Conservation (phyloP, 2,797 vertebrate genomes). For the Geotrypetes seraphini region DNA sequence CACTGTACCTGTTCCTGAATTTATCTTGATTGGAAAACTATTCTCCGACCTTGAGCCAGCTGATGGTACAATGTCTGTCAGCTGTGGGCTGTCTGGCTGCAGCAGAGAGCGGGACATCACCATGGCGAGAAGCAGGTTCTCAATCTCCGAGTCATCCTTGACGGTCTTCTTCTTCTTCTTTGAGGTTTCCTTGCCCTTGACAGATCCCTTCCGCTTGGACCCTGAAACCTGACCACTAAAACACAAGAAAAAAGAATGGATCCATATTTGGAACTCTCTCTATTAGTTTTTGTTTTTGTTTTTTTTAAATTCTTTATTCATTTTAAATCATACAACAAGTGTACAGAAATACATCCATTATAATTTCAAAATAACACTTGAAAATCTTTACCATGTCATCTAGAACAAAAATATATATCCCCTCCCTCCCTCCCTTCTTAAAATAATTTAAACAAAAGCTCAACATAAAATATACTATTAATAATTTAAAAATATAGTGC, state of each 20-base stretch:
- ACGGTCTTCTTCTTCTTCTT: constrained; percentile 54
- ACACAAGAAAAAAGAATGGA: constrained; percentile 21
- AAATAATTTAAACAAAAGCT: no score
- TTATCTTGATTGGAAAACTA: constrained; percentile 28
- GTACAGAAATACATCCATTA: no score
- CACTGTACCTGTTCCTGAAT: constrained; percentile 39
- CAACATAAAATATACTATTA: no score
- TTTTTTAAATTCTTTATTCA: no score
- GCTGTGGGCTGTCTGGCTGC: constrained; percentile 13
- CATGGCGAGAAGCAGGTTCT: constrained; percentile 78
- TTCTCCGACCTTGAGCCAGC: constrained; percentile 21
- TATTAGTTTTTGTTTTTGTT: no score
- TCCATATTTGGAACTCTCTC: no score
- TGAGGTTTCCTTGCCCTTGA: constrained; percentile 26
- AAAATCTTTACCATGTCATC: no score
- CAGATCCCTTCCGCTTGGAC: constrained; percentile 57
- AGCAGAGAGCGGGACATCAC: constrained; percentile 80
- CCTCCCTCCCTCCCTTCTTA: no score
- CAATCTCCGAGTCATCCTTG: constrained; percentile 47
- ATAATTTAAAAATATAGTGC: no score
- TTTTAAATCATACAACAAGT: no score
- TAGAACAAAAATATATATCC: no score
- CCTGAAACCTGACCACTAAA: constrained; percentile 30
- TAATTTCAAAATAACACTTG: no score
- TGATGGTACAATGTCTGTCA: background rate